Evolutionary conservation across 2,113 vertebrate genomes (phyloP).

Genomic region (Paradisaea rubra): DNA sequence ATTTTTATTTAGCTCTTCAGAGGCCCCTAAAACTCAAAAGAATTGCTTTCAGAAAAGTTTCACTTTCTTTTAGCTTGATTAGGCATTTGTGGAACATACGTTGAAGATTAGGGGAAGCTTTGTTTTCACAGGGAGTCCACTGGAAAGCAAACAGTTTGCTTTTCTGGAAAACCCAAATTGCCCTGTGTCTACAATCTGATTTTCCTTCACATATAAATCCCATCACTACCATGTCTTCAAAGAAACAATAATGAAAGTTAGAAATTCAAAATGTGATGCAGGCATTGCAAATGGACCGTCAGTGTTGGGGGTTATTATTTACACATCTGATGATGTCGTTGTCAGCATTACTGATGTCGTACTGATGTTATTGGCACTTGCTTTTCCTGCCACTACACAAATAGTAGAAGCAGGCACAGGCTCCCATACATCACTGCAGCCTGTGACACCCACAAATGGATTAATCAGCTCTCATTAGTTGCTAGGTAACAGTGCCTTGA

Average conservation of each 20-base stretch:
- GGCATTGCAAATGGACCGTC: not conserved
- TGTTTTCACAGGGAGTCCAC: not conserved
- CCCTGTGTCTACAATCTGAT: not conserved
- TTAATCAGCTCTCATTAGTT: constrained; percentile 64
- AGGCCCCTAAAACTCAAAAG: not conserved
- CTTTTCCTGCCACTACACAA: constrained; percentile 13
- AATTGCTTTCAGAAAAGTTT: constrained; percentile 35
- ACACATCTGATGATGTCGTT: not conserved
- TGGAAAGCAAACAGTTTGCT: not conserved
- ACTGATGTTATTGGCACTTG: constrained; percentile 23
- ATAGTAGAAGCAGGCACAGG: not conserved
- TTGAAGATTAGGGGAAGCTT: not conserved
- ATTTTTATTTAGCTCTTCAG: constrained; percentile 41
- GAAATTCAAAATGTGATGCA: not conserved
- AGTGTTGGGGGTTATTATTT: not conserved
- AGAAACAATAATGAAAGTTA: not conserved
- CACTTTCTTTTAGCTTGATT: not conserved
- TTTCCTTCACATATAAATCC: not conserved
- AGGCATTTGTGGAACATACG: not conserved
- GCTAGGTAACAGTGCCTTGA: constrained; percentile 59
- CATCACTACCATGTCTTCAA: not conserved
- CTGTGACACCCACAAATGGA: constrained; percentile 33
- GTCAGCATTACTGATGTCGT: not conserved
- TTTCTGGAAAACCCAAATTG: not conserved
- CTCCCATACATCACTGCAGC: constrained; percentile 8